Evolutionary conservation across 2,797 vertebrate genomes (phyloP), one percentile per base, ranked within the genome.

Genomic region (Mormyrops boulengeri): DNA sequence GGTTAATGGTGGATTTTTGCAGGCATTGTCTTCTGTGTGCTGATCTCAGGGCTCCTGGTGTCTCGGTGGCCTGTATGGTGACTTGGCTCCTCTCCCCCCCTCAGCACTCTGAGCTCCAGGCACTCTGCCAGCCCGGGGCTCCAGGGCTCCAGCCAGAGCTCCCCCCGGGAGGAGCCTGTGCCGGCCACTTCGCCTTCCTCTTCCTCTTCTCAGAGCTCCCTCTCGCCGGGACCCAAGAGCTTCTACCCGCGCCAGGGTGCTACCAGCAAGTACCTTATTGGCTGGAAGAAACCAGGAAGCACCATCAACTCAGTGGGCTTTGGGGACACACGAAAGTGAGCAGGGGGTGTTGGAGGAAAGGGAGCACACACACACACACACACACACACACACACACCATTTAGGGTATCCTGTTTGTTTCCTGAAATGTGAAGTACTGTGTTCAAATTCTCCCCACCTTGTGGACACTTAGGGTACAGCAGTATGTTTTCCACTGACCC

Each of bases 241-340:
- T 99, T 99, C 96, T 99, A 99, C 94, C 98, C 98, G 41, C 97
- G 98, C 86, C 98, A 99, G 93, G 98, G 98, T 55, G 97, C 98
- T 60, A 99, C 98, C 85, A 99, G 98, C 90, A 99, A 99, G 95
- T 99, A 98, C 94, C 96, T 99, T 92, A 99, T 99, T 1, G 98
- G 98, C 94, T 99, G 98, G 98, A 99, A 97, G 93, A 99, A 99
- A 92, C 98, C 98, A 0, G 98, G 98, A 91, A 97, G 98, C 93
- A 98, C 97, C 88, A 98, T 99, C 95, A 99, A 99, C 96, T 97
- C 98, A 2, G 98, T 99, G 95, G 98, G 98, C 90, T 99, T 99
- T 94, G 97, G 98, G 95, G 98, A 96, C 95, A 97, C 97, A 89
- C 97, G 98, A 95, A 99, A 99, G 98, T 99, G 97, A 97, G 97